Conservation (phyloP, 2,888 invertebrate genomes). For the Orchesellides sinensis region DNA sequence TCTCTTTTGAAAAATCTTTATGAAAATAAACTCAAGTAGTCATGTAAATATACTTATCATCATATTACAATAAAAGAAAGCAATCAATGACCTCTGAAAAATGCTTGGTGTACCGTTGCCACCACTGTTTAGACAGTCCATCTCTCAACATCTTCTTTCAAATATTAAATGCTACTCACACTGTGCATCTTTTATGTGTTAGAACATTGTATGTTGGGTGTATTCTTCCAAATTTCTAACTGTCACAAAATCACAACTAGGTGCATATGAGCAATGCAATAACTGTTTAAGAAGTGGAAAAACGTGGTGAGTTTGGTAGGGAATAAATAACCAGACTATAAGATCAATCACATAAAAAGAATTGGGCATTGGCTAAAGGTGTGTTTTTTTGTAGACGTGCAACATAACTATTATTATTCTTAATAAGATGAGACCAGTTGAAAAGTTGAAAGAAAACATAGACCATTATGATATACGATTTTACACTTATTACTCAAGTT, state of each 20-base stretch:
- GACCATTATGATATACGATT: neutral
- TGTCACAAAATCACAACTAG: too few species aligned
- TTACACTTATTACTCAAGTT: conserved; percentile 57
- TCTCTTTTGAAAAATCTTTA: conserved; percentile 38
- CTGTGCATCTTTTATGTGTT: conserved; percentile 12
- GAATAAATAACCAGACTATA: conserved; percentile 48
- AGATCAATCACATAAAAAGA: conserved; percentile 52
- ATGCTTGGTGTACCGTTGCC: too few species aligned
- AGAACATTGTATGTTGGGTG: neutral
- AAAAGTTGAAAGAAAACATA: conserved; percentile 8
- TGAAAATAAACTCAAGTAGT: conserved; percentile 12
- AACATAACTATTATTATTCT: conserved; percentile 2
- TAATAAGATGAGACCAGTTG: conserved; percentile 12
- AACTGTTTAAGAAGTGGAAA: conserved; percentile 20
- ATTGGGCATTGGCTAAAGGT: conserved; percentile 43
- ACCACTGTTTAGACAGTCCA: conserved; percentile 50
- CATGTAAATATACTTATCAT: neutral
- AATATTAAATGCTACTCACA: conserved; percentile 13
- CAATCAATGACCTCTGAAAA: conserved; percentile 66
- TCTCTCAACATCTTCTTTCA: conserved; percentile 37
- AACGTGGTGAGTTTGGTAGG: conserved; percentile 38
- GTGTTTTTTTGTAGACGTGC: conserved; percentile 22
- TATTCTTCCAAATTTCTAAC: conserved; percentile 1
- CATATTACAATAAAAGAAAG: conserved; percentile 52
- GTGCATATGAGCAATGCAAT: neutral